Evolutionary conservation across 2,797 vertebrate genomes (phyloP).

Genomic region (Manis crassicaudata): DNA sequence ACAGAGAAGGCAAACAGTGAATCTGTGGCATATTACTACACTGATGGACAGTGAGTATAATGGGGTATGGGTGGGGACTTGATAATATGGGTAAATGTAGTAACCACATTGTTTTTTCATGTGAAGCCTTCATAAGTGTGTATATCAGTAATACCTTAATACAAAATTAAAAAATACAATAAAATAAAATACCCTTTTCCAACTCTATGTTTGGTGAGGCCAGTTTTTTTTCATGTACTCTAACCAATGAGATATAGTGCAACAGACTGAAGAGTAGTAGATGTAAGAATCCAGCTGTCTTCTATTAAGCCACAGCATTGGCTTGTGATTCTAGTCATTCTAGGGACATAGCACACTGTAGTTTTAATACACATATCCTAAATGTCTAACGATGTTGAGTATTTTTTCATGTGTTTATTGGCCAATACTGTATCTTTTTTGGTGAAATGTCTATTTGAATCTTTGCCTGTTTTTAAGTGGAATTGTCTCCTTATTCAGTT

Average conservation of each 20-base stretch:
- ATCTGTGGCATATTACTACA: too few relatives aligned
- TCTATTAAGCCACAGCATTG: not conserved
- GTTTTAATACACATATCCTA: not conserved
- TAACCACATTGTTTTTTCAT: too few relatives aligned
- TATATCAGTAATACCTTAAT: too few relatives aligned
- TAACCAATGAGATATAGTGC: not conserved
- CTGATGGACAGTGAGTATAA: too few relatives aligned
- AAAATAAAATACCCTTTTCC: not conserved
- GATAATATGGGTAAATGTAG: too few relatives aligned
- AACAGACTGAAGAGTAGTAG: not conserved
- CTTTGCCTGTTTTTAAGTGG: slow-evolving; percentile 3
- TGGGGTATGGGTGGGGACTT: too few relatives aligned
- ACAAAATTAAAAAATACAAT: too few relatives aligned
- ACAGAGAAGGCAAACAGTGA: too few relatives aligned
- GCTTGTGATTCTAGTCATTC: not conserved
- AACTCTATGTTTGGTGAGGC: not conserved
- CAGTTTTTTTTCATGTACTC: not conserved
- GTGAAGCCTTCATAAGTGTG: too few relatives aligned
- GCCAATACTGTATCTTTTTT: not conserved
- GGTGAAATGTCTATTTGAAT: not conserved
- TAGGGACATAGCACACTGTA: not conserved
- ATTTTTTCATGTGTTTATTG: slow-evolving; percentile 23
- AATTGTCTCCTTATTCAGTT: not conserved
- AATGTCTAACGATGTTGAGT: not conserved
- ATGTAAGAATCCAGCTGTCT: not conserved